Evolutionary conservation across 2,888 invertebrate genomes (phyloP), one percentile per base, ranked within the genome.

Genomic region (Hemithea aestivaria): DNA sequence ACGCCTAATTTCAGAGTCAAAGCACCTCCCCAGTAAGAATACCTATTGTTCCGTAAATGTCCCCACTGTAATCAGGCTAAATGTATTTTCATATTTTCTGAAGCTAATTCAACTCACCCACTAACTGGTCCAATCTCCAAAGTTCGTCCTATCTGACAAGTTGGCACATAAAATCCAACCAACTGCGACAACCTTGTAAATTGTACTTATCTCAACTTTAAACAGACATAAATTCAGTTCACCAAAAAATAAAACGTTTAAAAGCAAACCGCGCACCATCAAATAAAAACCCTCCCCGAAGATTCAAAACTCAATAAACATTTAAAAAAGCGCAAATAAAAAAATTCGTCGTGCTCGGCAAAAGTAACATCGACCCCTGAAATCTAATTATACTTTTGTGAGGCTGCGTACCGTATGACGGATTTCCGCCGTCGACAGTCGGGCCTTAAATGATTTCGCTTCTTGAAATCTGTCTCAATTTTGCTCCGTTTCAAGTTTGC

Each of bases 391-490:
- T 57, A 56, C 58, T 58, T 58, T 51, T 62, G 58, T 58, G 54
- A 36, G 36, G 40, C 35, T 35, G 7, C 45, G 39, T 27, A 44
- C 64, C 64, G 62, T 72, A 67, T 70, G 73, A 66, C 64, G 71
- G 67, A 71, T 70, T 67, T 73, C 73, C 73, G 64, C 49, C 55
- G 48, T 53, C 58, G 56, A 53, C 66, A 50, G 45, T 25, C 58
- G 54, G 35, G 56, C 57, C 63, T 66, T 69, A 73, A 71, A 68
- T 69, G 67, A 69, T 73, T 74, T 72, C 58, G 58, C 63, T 62
- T 64, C 71, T 70, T 67, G 63, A 71, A 72, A 73, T 73, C 66
- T 72, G 69, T 71, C 73, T 73, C 72, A 68, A 69, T 73, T 76
- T 65, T 63, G 57, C 58, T 48, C 50, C 66, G 55, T 66, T 73